phyloP scores from a whole-genome alignment of 1,140 invertebrate species.

The Anadara kagoshimensis region DNA sequence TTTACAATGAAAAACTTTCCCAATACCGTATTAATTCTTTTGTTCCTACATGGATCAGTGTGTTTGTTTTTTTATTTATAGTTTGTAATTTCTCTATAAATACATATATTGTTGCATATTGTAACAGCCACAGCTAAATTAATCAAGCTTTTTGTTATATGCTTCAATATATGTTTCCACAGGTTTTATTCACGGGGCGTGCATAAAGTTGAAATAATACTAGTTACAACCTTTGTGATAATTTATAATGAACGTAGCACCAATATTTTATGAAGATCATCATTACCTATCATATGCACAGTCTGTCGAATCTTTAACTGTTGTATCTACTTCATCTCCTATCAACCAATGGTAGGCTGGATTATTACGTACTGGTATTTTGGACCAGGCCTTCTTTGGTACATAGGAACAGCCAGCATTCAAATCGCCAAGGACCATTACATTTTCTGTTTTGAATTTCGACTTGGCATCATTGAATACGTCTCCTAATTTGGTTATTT shows the following conservation, averaged over 20 bases:
- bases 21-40: too few relatives aligned
- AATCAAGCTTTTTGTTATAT: too few relatives aligned
- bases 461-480: constrained; percentile 30
- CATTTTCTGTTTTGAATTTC: constrained; percentile 19
- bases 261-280: background rate
- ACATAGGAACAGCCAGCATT: constrained; percentile 73
- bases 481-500: constrained; percentile 33
- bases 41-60: too few relatives aligned
- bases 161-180: too few relatives aligned
- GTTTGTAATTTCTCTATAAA: too few relatives aligned
- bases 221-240: background rate
- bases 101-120: too few relatives aligned
- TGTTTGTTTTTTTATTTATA: too few relatives aligned
- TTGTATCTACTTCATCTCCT: constrained; percentile 67
- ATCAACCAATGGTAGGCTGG: constrained; percentile 68
- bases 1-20: too few relatives aligned
- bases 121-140: too few relatives aligned
- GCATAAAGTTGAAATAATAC: too few relatives aligned
- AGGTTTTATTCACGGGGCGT: too few relatives aligned
- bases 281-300: constrained; percentile 71
- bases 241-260: background rate
- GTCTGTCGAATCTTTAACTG: constrained; percentile 55
- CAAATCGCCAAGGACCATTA: constrained; percentile 70
- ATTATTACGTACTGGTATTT: constrained; percentile 58
- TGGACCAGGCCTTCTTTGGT: constrained; percentile 45